Conservation (phyloP, 2,888 invertebrate genomes). For the Calameuta idolon region DNA sequence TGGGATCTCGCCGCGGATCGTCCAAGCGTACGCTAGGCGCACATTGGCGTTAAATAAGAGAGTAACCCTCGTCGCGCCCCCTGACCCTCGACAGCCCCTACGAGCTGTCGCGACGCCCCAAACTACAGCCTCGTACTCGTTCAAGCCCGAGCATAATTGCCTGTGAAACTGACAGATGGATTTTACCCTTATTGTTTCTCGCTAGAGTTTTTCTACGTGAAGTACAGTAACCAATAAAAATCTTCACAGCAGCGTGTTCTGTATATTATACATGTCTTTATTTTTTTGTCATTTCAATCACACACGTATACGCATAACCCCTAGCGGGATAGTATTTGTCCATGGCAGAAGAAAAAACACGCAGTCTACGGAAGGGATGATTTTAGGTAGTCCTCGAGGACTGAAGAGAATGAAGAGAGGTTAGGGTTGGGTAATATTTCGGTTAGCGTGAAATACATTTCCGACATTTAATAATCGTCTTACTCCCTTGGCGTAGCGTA, state of each 20-base stretch:
- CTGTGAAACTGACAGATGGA: slow-evolving; percentile 63
- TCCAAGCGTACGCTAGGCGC: slow-evolving; percentile 73
- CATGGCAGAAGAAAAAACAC: not conserved
- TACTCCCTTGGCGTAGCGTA: slow-evolving; percentile 35
- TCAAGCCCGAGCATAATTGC: slow-evolving; percentile 55
- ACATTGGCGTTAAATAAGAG: slow-evolving; percentile 77
- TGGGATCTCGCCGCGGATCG: slow-evolving; percentile 69
- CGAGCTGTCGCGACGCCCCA: not conserved
- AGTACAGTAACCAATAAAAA: not conserved
- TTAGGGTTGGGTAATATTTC: not conserved
- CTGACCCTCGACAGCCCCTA: slow-evolving; percentile 22
- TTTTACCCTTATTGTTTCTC: slow-evolving; percentile 59
- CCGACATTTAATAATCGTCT: slow-evolving; percentile 38
- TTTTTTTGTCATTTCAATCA: not conserved
- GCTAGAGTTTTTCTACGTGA: slow-evolving; percentile 1
- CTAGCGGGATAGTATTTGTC: not conserved
- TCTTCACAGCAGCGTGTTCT: not conserved
- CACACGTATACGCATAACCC: not conserved
- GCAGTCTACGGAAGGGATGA: not conserved
- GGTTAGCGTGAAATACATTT: slow-evolving; percentile 33
- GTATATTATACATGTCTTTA: not conserved
- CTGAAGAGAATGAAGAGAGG: not conserved
- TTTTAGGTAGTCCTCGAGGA: not conserved
- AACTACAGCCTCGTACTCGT: not conserved
- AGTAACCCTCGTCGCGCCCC: slow-evolving; percentile 58